A percentile compares a stretch with the other conserved stretches of the same genome.
phyloP scores from a whole-genome alignment of 2,797 vertebrate species.

The Novumbra hubbsi region DNA sequence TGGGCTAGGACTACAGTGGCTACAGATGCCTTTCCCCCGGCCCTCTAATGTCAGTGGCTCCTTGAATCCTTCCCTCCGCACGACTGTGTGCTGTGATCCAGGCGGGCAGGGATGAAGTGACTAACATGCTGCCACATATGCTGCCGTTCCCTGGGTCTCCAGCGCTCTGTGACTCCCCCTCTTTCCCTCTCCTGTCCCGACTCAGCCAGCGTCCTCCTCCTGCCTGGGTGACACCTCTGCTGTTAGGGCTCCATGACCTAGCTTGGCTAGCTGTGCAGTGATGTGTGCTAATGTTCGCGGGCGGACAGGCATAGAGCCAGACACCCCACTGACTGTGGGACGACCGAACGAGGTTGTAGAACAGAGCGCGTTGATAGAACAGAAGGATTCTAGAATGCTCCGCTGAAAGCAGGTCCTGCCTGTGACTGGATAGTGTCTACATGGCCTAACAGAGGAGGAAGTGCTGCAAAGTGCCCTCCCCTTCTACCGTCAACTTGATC shows the following conservation, averaged over 20 bases:
- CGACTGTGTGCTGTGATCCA: constrained; percentile 55
- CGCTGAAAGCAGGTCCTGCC: neutral
- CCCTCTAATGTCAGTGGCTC: neutral
- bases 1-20: constrained; percentile 51
- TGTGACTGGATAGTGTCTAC: neutral
- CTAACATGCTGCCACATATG: constrained; percentile 73
- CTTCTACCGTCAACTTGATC: constrained; percentile 40
- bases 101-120: constrained; percentile 34
- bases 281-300: neutral
- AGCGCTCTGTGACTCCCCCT: neutral
- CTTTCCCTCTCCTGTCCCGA: constrained; percentile 49
- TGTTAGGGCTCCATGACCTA: neutral
- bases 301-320: neutral
- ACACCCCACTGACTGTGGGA: neutral
- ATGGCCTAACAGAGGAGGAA: neutral
- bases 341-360: neutral
- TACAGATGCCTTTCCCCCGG: constrained; percentile 45
- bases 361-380: neutral
- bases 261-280: neutral
- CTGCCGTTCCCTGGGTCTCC: constrained; percentile 38
- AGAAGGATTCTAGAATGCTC: neutral
- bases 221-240: neutral
- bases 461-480: constrained; percentile 16
- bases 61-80: constrained; percentile 20
- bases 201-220: constrained; percentile 57